These are phyloP conservation scores for Trachelipus rathkii DNA, from an alignment of 1,140 invertebrate genomes.

Conservation along the genomic window DNA sequence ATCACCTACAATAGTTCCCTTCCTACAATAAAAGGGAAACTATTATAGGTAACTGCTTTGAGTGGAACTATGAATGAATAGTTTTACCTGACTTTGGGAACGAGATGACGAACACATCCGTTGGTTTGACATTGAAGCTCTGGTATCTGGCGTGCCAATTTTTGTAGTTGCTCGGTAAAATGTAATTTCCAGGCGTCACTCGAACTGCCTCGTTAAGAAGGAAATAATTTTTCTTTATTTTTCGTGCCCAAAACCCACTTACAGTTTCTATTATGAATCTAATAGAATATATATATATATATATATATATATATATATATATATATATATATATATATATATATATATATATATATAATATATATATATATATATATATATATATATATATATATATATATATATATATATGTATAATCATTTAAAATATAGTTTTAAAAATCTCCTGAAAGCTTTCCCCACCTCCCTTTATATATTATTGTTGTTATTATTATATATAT, in stretches of 20 bases:
- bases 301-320: conserved; percentile 7
- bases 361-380: neutral
- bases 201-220: neutral
- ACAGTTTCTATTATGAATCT: neutral
- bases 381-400: neutral
- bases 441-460: too few relatives aligned
- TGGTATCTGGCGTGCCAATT: neutral
- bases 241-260: neutral
- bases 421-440: too few relatives aligned
- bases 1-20: too few relatives aligned
- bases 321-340: neutral
- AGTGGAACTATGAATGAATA: too few relatives aligned
- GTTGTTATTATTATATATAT: too few relatives aligned
- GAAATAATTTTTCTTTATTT: conserved; percentile 10
- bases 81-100: neutral
- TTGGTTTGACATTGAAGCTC: neutral
- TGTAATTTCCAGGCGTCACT: neutral
- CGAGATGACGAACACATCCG: neutral
- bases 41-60: too few relatives aligned
- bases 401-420: too few relatives aligned
- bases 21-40: too few relatives aligned
- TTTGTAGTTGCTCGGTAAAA: neutral
- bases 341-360: conserved; percentile 11
- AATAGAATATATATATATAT: neutral
- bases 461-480: too few relatives aligned